Conservation (phyloP, 1,140 invertebrate species). For the Nasonia vitripennis region DNA sequence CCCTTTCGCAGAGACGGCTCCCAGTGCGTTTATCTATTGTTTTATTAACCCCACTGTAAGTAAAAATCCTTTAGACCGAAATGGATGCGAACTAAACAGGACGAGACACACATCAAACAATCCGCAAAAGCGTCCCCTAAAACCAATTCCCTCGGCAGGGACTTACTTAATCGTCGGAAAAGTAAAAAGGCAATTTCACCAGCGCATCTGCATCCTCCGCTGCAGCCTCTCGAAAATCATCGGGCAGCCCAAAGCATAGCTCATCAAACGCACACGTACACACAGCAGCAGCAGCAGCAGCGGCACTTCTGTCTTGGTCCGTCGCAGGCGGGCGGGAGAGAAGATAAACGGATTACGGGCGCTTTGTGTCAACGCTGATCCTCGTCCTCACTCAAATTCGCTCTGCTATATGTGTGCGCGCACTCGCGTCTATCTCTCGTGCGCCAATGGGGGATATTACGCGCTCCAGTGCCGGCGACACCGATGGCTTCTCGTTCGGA, state of each 20-base stretch:
- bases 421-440: slow-evolving; percentile 27
- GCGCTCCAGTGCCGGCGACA: slow-evolving; percentile 67
- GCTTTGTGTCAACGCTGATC: slow-evolving; percentile 73
- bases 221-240: background rate
- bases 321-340: slow-evolving; percentile 60
- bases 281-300: background rate
- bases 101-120: no score
- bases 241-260: background rate
- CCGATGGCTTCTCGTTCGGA: slow-evolving; percentile 58
- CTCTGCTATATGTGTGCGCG: background rate
- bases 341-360: slow-evolving; percentile 73
- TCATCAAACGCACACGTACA: slow-evolving; percentile 1
- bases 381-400: slow-evolving; percentile 51
- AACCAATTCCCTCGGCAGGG: no score
- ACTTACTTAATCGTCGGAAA: no score
- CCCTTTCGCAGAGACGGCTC: background rate
- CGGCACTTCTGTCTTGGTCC: background rate
- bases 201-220: background rate
- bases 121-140: no score
- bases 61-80: no score
- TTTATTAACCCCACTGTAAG: background rate
- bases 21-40: background rate
- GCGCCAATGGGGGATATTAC: slow-evolving; percentile 70
- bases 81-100: no score
- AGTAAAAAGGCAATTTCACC: background rate